Conservation (phyloP, 2,113 vertebrate genomes). For the Pachyramphus minor region DNA sequence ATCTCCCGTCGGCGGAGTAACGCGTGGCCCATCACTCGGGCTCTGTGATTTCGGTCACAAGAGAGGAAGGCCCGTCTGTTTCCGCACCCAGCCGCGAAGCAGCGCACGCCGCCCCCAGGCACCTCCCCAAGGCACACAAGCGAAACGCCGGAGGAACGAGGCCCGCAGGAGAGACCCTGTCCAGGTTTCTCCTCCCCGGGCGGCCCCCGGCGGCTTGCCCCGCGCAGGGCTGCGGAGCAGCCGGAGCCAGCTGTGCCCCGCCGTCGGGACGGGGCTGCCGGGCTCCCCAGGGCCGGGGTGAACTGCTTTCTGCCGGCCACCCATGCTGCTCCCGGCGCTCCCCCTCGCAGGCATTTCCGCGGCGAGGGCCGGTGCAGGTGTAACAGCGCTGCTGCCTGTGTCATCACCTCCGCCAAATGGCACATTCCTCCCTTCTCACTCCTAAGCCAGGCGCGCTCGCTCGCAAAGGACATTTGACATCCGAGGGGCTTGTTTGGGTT, state of each 20-base stretch:
- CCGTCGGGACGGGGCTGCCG: neutral
- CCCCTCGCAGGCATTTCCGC: constrained; percentile 73
- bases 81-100: neutral
- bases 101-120: neutral
- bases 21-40: neutral
- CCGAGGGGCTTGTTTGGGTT: neutral
- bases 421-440: constrained; percentile 35
- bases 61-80: neutral
- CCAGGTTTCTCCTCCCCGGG: neutral
- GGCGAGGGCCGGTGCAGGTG: constrained; percentile 77
- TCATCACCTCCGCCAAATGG: constrained; percentile 80
- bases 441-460: neutral
- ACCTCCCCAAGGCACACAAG: neutral
- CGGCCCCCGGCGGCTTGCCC: neutral
- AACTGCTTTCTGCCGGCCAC: constrained; percentile 69
- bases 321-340: constrained; percentile 68
- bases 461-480: neutral
- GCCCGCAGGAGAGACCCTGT: neutral
- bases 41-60: neutral
- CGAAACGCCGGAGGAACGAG: neutral
- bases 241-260: neutral
- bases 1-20: neutral
- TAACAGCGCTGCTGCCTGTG: constrained; percentile 82
- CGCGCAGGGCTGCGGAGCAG: neutral
- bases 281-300: neutral